These are phyloP conservation scores for Drosophila kepulauana DNA, from an alignment of 1,140 invertebrate species.

Conservation along the genomic window DNA sequence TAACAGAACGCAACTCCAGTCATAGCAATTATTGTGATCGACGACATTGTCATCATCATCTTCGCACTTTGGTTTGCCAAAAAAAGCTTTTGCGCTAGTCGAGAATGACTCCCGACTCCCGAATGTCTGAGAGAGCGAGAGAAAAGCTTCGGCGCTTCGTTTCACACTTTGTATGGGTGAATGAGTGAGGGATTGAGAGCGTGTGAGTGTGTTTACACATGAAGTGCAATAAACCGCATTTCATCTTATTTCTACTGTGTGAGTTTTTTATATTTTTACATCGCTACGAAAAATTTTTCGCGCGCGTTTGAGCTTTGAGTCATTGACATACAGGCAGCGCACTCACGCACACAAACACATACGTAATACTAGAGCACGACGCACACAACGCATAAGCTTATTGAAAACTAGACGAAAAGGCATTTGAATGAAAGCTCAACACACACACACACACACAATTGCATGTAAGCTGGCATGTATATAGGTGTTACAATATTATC, in stretches of 20 bases:
- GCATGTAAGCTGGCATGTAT: background rate
- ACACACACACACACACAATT: background rate
- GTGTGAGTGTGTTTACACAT: conserved; percentile 42
- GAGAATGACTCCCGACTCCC: background rate
- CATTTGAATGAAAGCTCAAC: conserved; percentile 18
- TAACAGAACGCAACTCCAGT: conserved; percentile 14
- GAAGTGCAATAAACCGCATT: conserved; percentile 58
- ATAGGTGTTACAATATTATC: background rate
- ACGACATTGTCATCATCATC: conserved; percentile 4
- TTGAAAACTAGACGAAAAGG: conserved; percentile 21
- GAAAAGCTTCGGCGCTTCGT: conserved; percentile 34
- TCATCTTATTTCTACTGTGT: conserved; percentile 35
- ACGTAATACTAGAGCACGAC: conserved; percentile 11
- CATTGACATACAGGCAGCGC: conserved; percentile 36
- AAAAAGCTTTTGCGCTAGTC: conserved; percentile 4
- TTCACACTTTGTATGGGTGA: conserved; percentile 16
- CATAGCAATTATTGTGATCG: conserved; percentile 23
- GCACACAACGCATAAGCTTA: conserved; percentile 14
- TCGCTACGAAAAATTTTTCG: conserved; percentile 41
- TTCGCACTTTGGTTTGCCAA: background rate
- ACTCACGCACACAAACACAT: conserved; percentile 21
- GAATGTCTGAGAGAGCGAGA: background rate
- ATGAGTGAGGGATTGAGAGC: background rate
- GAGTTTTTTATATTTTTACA: conserved; percentile 43
- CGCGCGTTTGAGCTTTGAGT: conserved; percentile 59